Conservation (phyloP, 1,140 invertebrate species). For the Drosophila busckii region DNA sequence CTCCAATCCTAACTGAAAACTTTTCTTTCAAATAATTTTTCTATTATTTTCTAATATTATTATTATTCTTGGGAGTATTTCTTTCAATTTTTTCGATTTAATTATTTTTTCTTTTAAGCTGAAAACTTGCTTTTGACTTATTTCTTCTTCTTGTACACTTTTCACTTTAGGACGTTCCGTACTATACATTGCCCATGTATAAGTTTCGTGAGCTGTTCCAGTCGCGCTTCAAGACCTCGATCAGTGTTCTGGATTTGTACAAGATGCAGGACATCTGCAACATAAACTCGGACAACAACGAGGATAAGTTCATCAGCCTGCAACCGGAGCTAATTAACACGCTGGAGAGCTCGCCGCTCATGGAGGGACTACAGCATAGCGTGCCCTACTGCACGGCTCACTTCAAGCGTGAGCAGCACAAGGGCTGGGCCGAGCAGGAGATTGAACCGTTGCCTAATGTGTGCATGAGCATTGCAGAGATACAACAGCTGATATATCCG, state of each 20-base stretch:
- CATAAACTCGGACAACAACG: slow-evolving; percentile 84
- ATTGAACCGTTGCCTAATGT: slow-evolving; percentile 86
- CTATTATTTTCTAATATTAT: no score
- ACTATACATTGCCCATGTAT: slow-evolving; percentile 88
- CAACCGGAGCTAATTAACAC: slow-evolving; percentile 80
- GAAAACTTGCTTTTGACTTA: no score
- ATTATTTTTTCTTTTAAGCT: no score
- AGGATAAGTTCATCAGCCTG: slow-evolving; percentile 85
- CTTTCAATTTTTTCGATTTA: no score
- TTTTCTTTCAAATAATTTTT: no score
- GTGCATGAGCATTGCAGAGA: slow-evolving; percentile 69
- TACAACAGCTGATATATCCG: slow-evolving; percentile 71
- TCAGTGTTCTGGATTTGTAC: slow-evolving; percentile 89
- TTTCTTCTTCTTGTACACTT: neutral
- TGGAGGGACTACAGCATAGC: slow-evolving; percentile 80
- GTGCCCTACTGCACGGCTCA: slow-evolving; percentile 84
- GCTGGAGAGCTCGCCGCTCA: slow-evolving; percentile 65
- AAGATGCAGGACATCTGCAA: slow-evolving; percentile 88
- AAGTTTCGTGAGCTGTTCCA: slow-evolving; percentile 93
- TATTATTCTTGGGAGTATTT: no score
- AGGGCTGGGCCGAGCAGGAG: slow-evolving; percentile 88
- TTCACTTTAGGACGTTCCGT: slow-evolving; percentile 83
- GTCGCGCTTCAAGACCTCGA: slow-evolving; percentile 87
- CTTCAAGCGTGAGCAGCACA: slow-evolving; percentile 78
- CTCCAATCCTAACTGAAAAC: no score